Conservation (phyloP, 2,888 invertebrate genomes). For the Girardia tigrina region DNA sequence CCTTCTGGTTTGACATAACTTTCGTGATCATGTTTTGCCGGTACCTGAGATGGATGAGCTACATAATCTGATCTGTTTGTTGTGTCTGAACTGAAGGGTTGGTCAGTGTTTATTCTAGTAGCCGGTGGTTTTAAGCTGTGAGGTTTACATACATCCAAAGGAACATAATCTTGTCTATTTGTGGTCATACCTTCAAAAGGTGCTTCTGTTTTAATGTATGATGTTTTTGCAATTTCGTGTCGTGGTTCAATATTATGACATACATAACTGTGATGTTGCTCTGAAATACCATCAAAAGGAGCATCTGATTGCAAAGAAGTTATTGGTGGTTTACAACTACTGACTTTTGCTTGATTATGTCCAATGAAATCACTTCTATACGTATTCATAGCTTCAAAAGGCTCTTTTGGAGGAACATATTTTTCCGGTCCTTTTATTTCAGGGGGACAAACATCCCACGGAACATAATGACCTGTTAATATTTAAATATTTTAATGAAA, state of each 20-base stretch:
- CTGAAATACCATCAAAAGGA: neutral
- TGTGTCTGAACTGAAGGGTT: neutral
- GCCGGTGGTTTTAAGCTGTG: neutral
- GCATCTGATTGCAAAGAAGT: constrained; percentile 10
- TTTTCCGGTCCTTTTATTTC: neutral
- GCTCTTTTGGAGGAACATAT: neutral
- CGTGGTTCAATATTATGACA: neutral
- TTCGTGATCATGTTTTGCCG: neutral
- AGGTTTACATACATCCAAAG: neutral
- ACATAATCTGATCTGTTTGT: neutral
- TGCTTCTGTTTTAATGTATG: neutral
- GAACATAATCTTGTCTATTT: neutral
- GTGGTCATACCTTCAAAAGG: neutral
- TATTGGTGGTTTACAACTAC: constrained; percentile 10
- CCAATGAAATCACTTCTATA: neutral
- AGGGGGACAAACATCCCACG: neutral
- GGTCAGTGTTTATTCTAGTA: neutral
- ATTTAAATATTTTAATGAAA: no score
- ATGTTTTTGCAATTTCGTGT: neutral
- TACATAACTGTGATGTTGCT: neutral
- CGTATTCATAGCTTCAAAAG: neutral
- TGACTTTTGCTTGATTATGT: neutral
- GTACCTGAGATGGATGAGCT: neutral
- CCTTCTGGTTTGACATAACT: constrained; percentile 6
- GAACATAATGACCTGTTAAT: no score